Base-by-base conservation (phyloP, 2,797 vertebrate genomes). In the Anas flavirostris region DNA sequence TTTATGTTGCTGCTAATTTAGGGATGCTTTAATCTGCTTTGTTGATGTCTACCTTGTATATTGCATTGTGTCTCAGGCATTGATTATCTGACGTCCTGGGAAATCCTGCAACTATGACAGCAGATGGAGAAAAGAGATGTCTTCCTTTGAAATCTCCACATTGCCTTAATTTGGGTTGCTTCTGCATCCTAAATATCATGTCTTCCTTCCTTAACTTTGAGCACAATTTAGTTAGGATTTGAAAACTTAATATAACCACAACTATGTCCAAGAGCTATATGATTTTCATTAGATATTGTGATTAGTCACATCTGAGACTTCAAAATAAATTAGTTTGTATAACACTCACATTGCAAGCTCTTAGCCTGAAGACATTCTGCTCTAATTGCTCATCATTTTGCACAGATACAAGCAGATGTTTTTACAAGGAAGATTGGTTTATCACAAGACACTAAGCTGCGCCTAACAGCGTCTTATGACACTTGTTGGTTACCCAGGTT, bases 151-250 rank as follows among this genome's bases (percentile, higher is more conserved):
- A 94, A 73, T 86, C 63, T 2, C 60, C 56, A 73, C n/a, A 39
- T 37, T 86, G 62, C 74, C 64, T 86, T 86, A 46, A 64, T 82
- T 91, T 74, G 33, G 7, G 21, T 88, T 88, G 39, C 44, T 90
- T 73, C 80, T 82, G 56, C 43, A 52, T 82, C 33, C 16, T 79
- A 90, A 82, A 88, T 93, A 25, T 50, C 81, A 35, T 0, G 0
- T 75, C n/a, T 43, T 88, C 58, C 33, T 81, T 79, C 43, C 63
- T 74, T 82, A 91, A 91, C 53, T 46, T 69, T 19, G 56, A 86
- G 75, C 29, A 68, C n/a, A 77, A 43, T 87, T 86, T 76, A 86
- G 79, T 96, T 86, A 90, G n/a, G 62, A 62, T 77, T 88, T 88
- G 77, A 88, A 91, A 93, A 88, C 46, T n/a, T 73, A 91, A 39